Evolutionary conservation across 2,888 invertebrate genomes (phyloP).

Genomic region (Trichogramma evanescens): DNA sequence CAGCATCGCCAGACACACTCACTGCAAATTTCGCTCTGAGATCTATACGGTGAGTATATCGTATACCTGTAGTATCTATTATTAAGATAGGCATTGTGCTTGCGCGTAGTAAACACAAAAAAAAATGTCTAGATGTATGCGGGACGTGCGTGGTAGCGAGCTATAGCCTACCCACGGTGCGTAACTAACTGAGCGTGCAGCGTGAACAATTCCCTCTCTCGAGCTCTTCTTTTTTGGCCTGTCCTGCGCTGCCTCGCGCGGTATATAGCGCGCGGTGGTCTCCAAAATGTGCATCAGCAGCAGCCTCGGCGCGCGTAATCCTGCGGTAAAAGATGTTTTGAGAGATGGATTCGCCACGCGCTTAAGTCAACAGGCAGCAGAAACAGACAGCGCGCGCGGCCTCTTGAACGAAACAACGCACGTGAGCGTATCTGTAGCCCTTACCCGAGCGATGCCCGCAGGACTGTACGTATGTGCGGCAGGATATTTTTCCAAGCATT

Average conservation of each 20-base stretch:
- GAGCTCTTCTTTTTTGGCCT: not conserved
- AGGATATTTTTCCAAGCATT: constrained; percentile 31
- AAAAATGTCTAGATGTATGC: not conserved
- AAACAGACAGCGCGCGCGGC: constrained; percentile 24
- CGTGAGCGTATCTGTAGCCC: no score
- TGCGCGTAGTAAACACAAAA: not conserved
- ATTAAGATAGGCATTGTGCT: no score
- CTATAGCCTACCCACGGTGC: not conserved
- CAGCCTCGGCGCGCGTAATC: not conserved
- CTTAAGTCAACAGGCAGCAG: constrained; percentile 43
- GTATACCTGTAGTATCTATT: not conserved
- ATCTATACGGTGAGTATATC: not conserved
- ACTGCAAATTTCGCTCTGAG: not conserved
- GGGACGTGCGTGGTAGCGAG: not conserved
- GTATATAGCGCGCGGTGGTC: not conserved
- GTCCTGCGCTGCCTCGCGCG: not conserved
- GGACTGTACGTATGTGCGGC: no score
- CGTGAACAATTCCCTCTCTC: constrained; percentile 5
- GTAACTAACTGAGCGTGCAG: constrained; percentile 10
- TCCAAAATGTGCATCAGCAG: not conserved
- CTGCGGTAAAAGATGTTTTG: constrained; percentile 30
- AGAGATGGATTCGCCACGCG: constrained; percentile 44
- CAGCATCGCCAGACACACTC: not conserved
- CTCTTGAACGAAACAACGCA: constrained; percentile 5
- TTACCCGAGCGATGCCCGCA: no score